Evolutionary conservation across 2,113 vertebrate species (phyloP), one percentile per base, ranked within the genome.

Genomic region (Sylvilagus bachmani): DNA sequence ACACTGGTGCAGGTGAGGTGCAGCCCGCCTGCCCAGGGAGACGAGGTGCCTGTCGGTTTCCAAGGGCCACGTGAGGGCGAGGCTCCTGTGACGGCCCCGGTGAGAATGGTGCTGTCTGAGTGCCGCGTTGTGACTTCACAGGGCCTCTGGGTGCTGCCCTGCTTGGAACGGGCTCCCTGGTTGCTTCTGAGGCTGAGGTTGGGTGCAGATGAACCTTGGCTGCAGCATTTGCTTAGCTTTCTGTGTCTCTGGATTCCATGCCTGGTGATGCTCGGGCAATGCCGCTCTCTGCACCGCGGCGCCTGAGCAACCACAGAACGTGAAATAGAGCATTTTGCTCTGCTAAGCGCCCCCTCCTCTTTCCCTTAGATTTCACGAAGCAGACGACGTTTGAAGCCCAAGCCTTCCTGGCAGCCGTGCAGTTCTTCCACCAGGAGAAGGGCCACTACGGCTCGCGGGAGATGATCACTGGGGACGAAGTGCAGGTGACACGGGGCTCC

Each of bases 341-440:
- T 14, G 13, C 91, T 93, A 94, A 94, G 36, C 11, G 5, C 31
- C 38, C 38, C 67, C 16, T 38, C 74, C 7, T 94, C 96, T 97
- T 97, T 90, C 55, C 90, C 95, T 70, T 92, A 99, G 99, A 99
- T 98, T 99, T 99, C 96, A 98, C 98, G 96, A 99, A 99, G 97
- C 99, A 99, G 98, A 98, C 83, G 21, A 99, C 98, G 0, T 99
- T 98, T 77, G 99, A 99, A 94, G 99, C 98, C 0, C 97, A 99
- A 92, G 99, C 99, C 0, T 99, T 99, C 97, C 95, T 99, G 87
- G 99, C 99, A 98, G 99, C 99, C 27, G 82, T 99, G 71, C 99
- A 99, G 95, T 99, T 99, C 95, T 99, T 99, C 98, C 98, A 99
- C 2, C 99, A 99, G 97, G 99, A 99, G 97, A 98, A 98, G 36